A percentile compares a stretch with the other conserved stretches of the same genome.
Conservation (phyloP, 2,797 vertebrate genomes). For the Malurus leucopterus region DNA sequence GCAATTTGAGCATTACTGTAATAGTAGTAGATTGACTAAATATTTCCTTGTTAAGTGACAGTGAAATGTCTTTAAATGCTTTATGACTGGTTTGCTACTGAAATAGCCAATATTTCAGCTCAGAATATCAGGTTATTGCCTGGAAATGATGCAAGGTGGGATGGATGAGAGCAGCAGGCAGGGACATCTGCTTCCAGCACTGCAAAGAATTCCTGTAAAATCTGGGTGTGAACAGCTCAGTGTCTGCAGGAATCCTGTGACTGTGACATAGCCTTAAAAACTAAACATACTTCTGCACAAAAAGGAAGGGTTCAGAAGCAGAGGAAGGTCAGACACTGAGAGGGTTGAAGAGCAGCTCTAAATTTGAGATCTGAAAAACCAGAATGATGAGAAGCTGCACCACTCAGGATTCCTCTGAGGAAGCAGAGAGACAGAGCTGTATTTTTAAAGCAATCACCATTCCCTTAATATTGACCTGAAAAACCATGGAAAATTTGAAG, state of each 20-base stretch:
- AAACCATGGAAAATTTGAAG: neutral
- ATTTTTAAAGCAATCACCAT: neutral
- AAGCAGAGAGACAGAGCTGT: neutral
- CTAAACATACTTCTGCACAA: neutral
- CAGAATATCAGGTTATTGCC: conserved; percentile 33
- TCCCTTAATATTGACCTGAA: neutral
- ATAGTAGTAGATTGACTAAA: conserved; percentile 35
- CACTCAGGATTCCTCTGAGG: neutral
- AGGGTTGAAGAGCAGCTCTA: neutral
- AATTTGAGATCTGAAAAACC: neutral
- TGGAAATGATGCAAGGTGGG: conserved; percentile 49
- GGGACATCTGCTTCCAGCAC: conserved; percentile 20
- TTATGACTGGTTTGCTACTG: conserved; percentile 6
- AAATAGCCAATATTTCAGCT: neutral
- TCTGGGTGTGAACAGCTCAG: neutral
- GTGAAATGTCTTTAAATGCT: conserved; percentile 41
- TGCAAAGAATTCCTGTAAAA: neutral
- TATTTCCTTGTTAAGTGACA: conserved; percentile 55
- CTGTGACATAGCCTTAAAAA: neutral
- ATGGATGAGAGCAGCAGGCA: conserved; percentile 27
- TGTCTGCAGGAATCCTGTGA: neutral
- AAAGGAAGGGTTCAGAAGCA: neutral
- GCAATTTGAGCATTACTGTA: conserved; percentile 16
- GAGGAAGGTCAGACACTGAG: neutral
- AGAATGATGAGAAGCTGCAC: neutral